A percentile compares a stretch with the other conserved stretches of the same genome.
These are phyloP conservation scores for Uromys caudimaculatus DNA, from an alignment of 2,797 vertebrate genomes.

Conservation along the genomic window DNA sequence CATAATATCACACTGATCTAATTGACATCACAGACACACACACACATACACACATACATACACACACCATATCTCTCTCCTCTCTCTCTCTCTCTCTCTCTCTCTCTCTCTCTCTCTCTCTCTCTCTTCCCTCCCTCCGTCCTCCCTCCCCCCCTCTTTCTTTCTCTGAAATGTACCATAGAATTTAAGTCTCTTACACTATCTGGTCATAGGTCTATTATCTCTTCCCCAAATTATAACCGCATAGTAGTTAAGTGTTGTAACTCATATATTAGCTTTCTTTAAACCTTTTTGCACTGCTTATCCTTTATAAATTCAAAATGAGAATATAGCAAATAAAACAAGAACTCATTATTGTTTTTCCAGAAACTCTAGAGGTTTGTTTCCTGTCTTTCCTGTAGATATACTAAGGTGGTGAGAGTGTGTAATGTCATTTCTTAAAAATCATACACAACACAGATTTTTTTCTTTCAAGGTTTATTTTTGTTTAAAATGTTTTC, in stretches of 20 bases:
- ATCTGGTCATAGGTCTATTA: too few species aligned
- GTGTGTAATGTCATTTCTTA: not conserved
- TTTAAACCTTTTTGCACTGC: not conserved
- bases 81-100: not conserved
- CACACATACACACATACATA: not conserved
- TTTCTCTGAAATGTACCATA: not conserved
- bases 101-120: too few species aligned
- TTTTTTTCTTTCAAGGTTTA: not conserved
- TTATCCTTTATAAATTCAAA: not conserved
- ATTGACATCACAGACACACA: not conserved
- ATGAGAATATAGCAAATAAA: not conserved
- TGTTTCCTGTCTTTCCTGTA: not conserved
- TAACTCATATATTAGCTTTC: not conserved
- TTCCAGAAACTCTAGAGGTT: not conserved
- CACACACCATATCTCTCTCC: not conserved
- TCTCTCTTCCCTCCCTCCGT: too few species aligned
- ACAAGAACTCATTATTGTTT: not conserved
- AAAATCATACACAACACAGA: not conserved
- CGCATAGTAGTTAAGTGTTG: not conserved
- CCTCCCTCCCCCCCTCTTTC: too few species aligned
- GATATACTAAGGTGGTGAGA: not conserved
- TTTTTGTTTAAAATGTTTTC: not conserved
- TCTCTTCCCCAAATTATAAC: rapidly evolving
- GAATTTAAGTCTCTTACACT: not conserved
- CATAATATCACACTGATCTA: not conserved